Base-by-base conservation (phyloP, 2,797 vertebrate genomes). In the Sphenopsis melanotis region DNA sequence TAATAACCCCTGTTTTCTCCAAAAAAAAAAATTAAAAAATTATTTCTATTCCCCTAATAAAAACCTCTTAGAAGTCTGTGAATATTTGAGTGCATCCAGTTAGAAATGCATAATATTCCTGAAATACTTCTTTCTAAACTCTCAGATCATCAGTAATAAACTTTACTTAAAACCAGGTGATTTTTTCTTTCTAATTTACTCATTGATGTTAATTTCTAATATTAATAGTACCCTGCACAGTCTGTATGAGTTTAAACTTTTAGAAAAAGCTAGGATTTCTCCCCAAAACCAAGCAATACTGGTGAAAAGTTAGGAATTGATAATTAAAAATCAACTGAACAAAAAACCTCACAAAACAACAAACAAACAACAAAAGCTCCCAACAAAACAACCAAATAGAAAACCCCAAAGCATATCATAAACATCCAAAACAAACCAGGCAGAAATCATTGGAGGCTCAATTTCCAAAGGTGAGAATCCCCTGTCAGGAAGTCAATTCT, bases 391-490 rank as follows among this genome's bases (percentile, higher is more conserved):
- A 68, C 20, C 36, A 61, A 64, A 46, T 11, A 72, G 65, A 49
- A n/a, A 55, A 23, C 1, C 27, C 29, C 29, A 65, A 60, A 57
- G 29, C 26, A 50, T 8, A 19, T 12, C 23, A 75, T 11, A 11
- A 89, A 74, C 34, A 66, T 52, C n/a, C 34, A 63, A 55, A 63
- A 84, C 12, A 70, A 87, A 74, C 23, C 29, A 86, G 53, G 77
- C 19, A 96, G 86, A 96, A 96, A 79, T 79, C 41, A 91, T 42
- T 78, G 84, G 57, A 87, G 57, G 36, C 65, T 87, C 75, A 63
- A 5, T 89, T 89, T 87, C 70, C 36, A 92, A 97, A 97, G 93
- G 91, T 96, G 92, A 96, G 91, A 97, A 96, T 94, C 87, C 85
- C 75, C 60, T 86, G 68, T 56, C 72, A 94, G 83, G 53, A 89